These are phyloP conservation scores for Orycteropus afer DNA, from an alignment of 2,113 vertebrate species.

Conservation along the genomic window DNA sequence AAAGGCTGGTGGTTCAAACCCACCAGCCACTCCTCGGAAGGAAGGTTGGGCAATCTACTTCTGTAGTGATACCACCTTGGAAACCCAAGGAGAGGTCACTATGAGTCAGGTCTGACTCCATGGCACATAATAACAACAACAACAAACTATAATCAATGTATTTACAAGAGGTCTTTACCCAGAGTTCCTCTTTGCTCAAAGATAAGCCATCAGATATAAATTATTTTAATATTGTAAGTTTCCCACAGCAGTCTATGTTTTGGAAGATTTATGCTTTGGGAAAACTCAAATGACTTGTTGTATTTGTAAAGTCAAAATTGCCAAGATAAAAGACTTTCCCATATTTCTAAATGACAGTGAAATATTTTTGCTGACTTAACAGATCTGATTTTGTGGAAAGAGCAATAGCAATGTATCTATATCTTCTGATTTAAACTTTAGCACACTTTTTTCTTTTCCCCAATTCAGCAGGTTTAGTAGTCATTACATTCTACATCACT, in stretches of 20 bases:
- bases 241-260: neutral
- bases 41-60: too few species aligned
- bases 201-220: neutral
- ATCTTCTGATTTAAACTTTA: neutral
- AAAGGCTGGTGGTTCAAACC: too few species aligned
- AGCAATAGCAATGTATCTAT: neutral
- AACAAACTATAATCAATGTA: neutral
- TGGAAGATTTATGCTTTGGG: neutral
- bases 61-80: too few species aligned
- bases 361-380: neutral
- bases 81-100: too few species aligned
- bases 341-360: neutral
- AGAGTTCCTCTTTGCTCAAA: neutral
- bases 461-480: neutral
- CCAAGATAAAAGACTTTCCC: neutral
- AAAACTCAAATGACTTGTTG: neutral
- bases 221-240: neutral
- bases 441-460: neutral
- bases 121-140: neutral
- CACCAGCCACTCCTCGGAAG: too few species aligned
- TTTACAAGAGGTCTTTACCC: neutral
- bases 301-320: neutral
- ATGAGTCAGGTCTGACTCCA: too few species aligned
- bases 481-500: neutral
- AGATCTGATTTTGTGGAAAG: neutral